Evolutionary conservation across 2,888 invertebrate genomes (phyloP).

Genomic region (Cerastis rubricosa): DNA sequence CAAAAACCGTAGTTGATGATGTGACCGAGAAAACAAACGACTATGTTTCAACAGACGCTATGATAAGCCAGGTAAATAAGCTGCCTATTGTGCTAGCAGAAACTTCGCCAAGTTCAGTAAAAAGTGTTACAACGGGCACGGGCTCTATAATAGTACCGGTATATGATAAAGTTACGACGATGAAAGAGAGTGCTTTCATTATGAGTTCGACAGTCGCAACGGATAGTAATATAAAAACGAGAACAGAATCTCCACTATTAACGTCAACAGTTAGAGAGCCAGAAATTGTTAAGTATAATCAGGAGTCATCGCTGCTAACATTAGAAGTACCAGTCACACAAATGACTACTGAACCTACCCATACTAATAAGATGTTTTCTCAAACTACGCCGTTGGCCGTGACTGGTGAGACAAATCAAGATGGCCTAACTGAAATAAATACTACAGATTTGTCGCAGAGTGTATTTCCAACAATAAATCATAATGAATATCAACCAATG

Average conservation of each 20-base stretch:
- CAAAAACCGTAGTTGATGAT: neutral
- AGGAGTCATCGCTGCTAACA: neutral
- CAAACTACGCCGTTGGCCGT: neutral
- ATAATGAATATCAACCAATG: neutral
- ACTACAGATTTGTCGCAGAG: neutral
- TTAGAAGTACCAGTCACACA: neutral
- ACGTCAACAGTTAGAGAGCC: neutral
- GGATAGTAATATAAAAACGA: neutral
- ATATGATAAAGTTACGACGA: neutral
- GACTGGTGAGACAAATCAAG: neutral
- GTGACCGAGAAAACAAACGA: conserved; percentile 6
- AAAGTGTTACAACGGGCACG: neutral
- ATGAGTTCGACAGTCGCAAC: neutral
- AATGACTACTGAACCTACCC: conserved; percentile 4
- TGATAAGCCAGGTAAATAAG: neutral
- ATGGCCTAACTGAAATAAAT: neutral
- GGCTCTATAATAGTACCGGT: neutral
- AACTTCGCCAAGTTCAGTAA: conserved; percentile 2
- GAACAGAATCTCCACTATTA: neutral
- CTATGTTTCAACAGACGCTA: neutral
- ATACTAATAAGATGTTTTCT: neutral
- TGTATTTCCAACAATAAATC: neutral
- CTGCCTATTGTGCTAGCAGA: neutral
- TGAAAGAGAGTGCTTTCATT: conserved; percentile 7
- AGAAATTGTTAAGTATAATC: neutral